Conservation (phyloP, 1,140 invertebrate genomes). For the Drosophila takahashii region DNA sequence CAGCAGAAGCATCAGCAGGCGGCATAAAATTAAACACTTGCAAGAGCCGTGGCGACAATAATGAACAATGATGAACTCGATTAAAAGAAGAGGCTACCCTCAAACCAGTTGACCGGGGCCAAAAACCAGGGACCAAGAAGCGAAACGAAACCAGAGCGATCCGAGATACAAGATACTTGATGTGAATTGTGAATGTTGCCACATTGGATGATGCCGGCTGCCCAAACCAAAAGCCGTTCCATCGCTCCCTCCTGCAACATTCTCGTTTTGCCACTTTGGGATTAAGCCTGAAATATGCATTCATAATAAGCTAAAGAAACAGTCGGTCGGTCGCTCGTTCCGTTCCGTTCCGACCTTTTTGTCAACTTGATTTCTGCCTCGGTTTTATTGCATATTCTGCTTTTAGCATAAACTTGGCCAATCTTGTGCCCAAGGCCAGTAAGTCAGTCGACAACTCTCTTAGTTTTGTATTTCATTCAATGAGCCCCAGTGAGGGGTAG, state of each 20-base stretch:
- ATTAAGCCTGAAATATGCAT: conserved; percentile 81
- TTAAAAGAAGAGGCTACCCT: conserved; percentile 68
- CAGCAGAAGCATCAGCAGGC: conserved; percentile 56
- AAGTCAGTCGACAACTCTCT: conserved; percentile 32
- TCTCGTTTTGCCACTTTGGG: conserved; percentile 82
- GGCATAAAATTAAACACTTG: conserved; percentile 80
- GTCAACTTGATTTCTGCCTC: conserved; percentile 62
- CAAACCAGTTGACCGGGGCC: conserved; percentile 67
- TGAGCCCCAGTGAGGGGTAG: conserved; percentile 14
- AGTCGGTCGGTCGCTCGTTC: not conserved
- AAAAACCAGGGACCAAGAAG: conserved; percentile 22
- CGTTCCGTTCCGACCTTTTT: conserved; percentile 46
- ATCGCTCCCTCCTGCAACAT: conserved; percentile 63
- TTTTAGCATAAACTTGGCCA: conserved; percentile 73
- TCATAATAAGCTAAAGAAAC: conserved; percentile 64
- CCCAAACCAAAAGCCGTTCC: conserved; percentile 74
- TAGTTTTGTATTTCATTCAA: conserved; percentile 50
- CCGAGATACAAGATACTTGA: conserved; percentile 60
- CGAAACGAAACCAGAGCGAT: conserved; percentile 61
- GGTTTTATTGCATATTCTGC: conserved; percentile 62
- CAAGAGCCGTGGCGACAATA: conserved; percentile 75
- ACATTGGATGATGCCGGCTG: conserved; percentile 40
- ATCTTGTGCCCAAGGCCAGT: conserved; percentile 65
- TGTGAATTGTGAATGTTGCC: conserved; percentile 61
- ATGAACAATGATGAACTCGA: conserved; percentile 82